phyloP scores from a whole-genome alignment of 2,888 invertebrate genomes.

The Euzetes globulus region DNA sequence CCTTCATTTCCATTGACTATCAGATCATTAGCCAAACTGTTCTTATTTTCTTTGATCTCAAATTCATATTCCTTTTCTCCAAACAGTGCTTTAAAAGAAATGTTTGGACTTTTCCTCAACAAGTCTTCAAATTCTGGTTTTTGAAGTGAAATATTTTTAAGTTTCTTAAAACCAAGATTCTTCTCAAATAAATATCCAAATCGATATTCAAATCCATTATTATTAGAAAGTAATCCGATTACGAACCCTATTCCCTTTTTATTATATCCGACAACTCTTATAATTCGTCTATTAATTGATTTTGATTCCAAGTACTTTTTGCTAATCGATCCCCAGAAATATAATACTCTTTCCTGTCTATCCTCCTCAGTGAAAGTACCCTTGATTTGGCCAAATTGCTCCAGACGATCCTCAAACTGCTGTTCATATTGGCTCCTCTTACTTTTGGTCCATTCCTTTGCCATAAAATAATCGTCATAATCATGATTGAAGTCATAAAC shows the following conservation, averaged over 20 bases:
- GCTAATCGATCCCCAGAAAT: conserved; percentile 21
- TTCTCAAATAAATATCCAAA: conserved; percentile 9
- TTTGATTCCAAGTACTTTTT: conserved; percentile 5
- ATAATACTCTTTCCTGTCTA: neutral
- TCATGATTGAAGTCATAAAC: conserved; percentile 8
- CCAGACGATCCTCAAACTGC: conserved; percentile 20
- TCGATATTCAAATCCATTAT: neutral
- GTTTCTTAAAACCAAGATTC: neutral
- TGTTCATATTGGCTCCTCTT: neutral
- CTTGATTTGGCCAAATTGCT: conserved; percentile 31
- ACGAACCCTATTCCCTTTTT: conserved; percentile 27
- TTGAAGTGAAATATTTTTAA: neutral
- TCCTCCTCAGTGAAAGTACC: conserved; percentile 28
- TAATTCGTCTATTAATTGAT: neutral
- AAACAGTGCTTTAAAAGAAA: conserved; percentile 5
- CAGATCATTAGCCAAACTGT: neutral
- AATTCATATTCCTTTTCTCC: conserved; percentile 10
- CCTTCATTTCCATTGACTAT: conserved; percentile 17
- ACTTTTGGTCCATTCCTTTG: neutral
- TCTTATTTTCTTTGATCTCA: neutral
- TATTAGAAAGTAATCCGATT: neutral
- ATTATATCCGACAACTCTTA: conserved; percentile 27
- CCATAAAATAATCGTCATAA: conserved; percentile 12
- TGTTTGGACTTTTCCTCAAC: neutral
- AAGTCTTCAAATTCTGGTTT: conserved; percentile 9